Base-by-base conservation (phyloP, 2,797 vertebrate genomes). In the Cynodonichthys magdalenae region DNA sequence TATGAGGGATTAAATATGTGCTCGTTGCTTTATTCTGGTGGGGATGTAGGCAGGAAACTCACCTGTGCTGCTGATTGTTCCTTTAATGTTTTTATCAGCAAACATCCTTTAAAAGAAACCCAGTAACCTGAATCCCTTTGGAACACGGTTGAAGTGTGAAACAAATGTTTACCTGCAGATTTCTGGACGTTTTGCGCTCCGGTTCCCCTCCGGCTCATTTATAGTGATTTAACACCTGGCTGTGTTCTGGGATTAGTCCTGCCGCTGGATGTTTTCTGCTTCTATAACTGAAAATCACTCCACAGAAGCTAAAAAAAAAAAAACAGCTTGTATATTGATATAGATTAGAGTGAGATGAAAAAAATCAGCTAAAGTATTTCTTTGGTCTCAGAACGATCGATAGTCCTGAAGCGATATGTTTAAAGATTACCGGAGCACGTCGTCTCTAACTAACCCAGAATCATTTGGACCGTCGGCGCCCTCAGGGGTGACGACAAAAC, bases 331-430 rank as follows among this genome's bases (percentile, higher is more conserved):
- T 24, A 24, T 3, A 24, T 24, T 3, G 24, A 24, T 34, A 34
- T 34, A 34, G 6, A 7, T 34, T 34, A 7, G 0, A 7, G 31
- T 34, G 31, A 34, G 31, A 9, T n/a, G 27, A 10, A 71, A 42
- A 20, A 12, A 44, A 62, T 19, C 57, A 73, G 11, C 53, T 82
- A 69, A 55, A 57, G 49, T 63, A 69, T 79, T 62, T 49, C 61
- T 85, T 76, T 84, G 75, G 78, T 83, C 69, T 82, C 36, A 0
- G 2, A 62, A 27, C 49, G 55, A 83, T 83, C 71, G 61, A 79
- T 51, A 2, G 61, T 79, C 50, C 39, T 18, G 20, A 48, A 66
- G 59, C 60, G 28, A 28, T 17, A 39, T 39, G 15, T 45, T 41
- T 59, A 34, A 44, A 39, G 60, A 49, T 34, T 59, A 47, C 62